phyloP scores from a whole-genome alignment of 2,888 invertebrate species.

The Pristionchus fissidentatus region DNA sequence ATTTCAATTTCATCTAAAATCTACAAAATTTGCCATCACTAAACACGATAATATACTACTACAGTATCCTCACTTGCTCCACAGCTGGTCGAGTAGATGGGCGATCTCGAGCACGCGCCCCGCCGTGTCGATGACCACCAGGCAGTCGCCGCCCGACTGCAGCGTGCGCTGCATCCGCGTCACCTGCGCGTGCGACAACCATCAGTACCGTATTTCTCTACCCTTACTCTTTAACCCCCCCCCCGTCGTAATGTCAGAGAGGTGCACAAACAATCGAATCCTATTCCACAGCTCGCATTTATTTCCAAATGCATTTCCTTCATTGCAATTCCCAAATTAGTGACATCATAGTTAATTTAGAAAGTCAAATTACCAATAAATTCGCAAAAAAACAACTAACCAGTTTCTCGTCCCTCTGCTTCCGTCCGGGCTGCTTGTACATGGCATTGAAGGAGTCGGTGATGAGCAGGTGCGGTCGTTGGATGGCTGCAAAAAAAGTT shows the following conservation, averaged over 20 bases:
- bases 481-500: slow-evolving; percentile 80
- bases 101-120: slow-evolving; percentile 95
- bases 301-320: background rate
- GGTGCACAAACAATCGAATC: background rate
- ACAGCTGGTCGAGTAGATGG: slow-evolving; percentile 85
- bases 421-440: slow-evolving; percentile 86
- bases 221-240: too few species aligned
- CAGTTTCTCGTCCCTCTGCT: slow-evolving; percentile 93
- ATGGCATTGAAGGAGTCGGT: slow-evolving; percentile 95
- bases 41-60: background rate
- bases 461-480: slow-evolving; percentile 92
- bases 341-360: background rate
- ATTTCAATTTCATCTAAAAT: background rate
- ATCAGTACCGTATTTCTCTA: too few species aligned
- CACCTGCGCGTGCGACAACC: slow-evolving; percentile 46
- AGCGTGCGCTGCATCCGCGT: slow-evolving; percentile 84
- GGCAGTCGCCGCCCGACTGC: slow-evolving; percentile 92
- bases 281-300: background rate
- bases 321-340: background rate
- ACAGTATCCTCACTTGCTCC: slow-evolving; percentile 64
- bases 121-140: slow-evolving; percentile 91
- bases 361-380: background rate
- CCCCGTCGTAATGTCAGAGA: too few species aligned
- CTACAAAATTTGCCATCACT: background rate
- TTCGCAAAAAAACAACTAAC: slow-evolving; percentile 78